Evolutionary conservation across 2,888 invertebrate genomes (phyloP), one percentile per base, ranked within the genome.

Genomic region (Gari tellinella): DNA sequence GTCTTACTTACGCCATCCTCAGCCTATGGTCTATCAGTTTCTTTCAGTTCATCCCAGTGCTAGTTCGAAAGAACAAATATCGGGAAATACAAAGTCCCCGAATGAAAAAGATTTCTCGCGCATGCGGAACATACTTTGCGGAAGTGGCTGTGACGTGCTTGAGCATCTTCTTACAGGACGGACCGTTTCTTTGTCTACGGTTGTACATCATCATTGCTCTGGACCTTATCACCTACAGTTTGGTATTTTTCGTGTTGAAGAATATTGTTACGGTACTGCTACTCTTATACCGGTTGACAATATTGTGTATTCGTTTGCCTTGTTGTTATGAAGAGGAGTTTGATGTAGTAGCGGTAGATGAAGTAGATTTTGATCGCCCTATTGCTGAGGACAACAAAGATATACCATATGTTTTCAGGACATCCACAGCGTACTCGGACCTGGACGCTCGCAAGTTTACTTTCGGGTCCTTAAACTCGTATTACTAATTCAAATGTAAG

Each of bases 151-250:
- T 55, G 17, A 69, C 73, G n/a, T 52, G 60, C 25, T 66, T 63
- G 41, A 75, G 73, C 15, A 45, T 84, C 17, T 49, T 80, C 15
- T 56, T 85, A 8, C 86, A 86, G 65, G 86, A 86, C 51, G 83
- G 81, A 1, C 84, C 86, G 8, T 86, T 86, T 66, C 68, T 86
- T 21, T 69, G 55, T 19, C 64, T 86, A 23, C 86, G 92, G 0
- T 93, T 97, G 1, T 94, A 97, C 38, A 95, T 97, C 51, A 97
- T 97, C 68, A 94, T 95, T 2, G 95, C 96, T 86, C 96, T 96
- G 91, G 94, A 95, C 37, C 70, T 88, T 3, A 43, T 87, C 12
- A 88, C 83, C 25, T 88, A 90, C 80, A 84, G 88, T 61, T 78
- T 89, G 56, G 73, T 88, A 25, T 90, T 90, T 72, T 91, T 91